Evolutionary conservation across 1,140 invertebrate genomes (phyloP).

Genomic region (Neodiprion lecontei): DNA sequence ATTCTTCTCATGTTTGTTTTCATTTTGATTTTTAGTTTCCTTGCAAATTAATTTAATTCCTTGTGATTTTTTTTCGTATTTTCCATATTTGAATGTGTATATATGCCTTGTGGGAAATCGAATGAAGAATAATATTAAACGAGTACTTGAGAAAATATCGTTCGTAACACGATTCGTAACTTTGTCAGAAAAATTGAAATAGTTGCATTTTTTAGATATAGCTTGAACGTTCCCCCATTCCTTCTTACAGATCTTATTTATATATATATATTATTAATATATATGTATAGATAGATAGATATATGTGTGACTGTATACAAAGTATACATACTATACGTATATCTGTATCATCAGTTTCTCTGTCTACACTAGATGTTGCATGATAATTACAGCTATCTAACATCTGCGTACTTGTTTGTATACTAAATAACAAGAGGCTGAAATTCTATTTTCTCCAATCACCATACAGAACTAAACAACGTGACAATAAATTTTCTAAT

Average conservation of each 20-base stretch:
- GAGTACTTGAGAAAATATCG: too few relatives aligned
- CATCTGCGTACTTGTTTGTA: constrained; percentile 47
- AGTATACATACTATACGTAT: background rate
- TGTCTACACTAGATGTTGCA: constrained; percentile 35
- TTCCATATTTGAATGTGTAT: too few relatives aligned
- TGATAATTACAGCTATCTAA: constrained; percentile 25
- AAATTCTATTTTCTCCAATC: background rate
- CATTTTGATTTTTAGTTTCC: too few relatives aligned
- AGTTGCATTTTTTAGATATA: constrained; percentile 4
- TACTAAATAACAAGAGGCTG: constrained; percentile 10
- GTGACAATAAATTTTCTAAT: background rate
- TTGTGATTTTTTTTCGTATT: too few relatives aligned
- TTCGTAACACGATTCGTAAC: too few relatives aligned
- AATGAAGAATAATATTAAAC: too few relatives aligned
- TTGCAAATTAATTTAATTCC: too few relatives aligned
- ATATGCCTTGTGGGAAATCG: too few relatives aligned
- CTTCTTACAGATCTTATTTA: background rate
- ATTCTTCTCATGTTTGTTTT: too few relatives aligned
- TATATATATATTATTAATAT: background rate
- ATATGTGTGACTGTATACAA: background rate
- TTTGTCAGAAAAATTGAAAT: background rate
- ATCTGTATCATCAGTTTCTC: constrained; percentile 8
- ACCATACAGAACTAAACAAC: background rate
- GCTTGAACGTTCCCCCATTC: too few relatives aligned
- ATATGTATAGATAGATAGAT: background rate